Conservation (phyloP, 2,113 vertebrate genomes). For the Lepisosteus oculatus region DNA sequence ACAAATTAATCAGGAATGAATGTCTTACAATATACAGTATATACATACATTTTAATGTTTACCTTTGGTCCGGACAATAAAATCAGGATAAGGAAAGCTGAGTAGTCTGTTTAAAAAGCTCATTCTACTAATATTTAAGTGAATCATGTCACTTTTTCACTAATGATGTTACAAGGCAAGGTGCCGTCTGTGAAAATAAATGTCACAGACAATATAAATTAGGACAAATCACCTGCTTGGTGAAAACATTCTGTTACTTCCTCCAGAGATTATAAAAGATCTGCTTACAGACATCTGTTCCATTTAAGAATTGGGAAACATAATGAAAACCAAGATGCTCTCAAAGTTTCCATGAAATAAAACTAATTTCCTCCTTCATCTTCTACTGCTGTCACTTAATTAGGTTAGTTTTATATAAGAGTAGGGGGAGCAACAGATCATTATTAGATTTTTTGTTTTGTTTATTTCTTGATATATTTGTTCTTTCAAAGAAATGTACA, state of each 20-base stretch:
- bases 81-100: too few species aligned
- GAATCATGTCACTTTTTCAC: conserved; percentile 37
- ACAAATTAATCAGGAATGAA: too few species aligned
- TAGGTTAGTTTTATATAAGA: conserved; percentile 28
- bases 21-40: too few species aligned
- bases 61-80: too few species aligned
- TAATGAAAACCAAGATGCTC: conserved; percentile 30
- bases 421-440: conserved; percentile 8
- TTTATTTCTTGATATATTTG: neutral
- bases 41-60: too few species aligned
- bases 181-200: conserved; percentile 38
- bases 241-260: conserved; percentile 28
- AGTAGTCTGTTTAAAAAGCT: too few species aligned
- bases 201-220: conserved; percentile 34
- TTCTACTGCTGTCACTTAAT: conserved; percentile 22
- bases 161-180: conserved; percentile 28
- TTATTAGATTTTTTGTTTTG: conserved; percentile 18
- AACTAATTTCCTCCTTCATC: conserved; percentile 12
- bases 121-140: conserved; percentile 1
- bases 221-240: conserved; percentile 38
- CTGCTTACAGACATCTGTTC: conserved; percentile 44
- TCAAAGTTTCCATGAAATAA: conserved; percentile 26
- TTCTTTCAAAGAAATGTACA: neutral
- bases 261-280: conserved; percentile 35
- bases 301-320: conserved; percentile 48